These are phyloP conservation scores for Hyles lineata DNA, from an alignment of 2,888 invertebrate species.

Conservation along the genomic window DNA sequence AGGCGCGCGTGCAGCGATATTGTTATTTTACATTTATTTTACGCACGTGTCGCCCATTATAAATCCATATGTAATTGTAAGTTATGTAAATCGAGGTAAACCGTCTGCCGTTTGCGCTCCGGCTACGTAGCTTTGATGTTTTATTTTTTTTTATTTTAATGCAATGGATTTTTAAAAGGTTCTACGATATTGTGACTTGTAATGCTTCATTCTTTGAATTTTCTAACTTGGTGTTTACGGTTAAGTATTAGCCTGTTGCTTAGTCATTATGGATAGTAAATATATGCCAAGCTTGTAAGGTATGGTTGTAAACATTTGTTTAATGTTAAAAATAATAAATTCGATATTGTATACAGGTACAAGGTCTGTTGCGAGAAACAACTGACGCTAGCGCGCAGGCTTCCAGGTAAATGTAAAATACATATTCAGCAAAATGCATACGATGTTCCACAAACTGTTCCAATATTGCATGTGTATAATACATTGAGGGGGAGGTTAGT, in stretches of 20 bases:
- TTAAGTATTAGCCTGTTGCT: not conserved
- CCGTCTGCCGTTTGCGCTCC: constrained; percentile 26
- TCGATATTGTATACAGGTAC: too few species aligned
- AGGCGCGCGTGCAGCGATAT: constrained; percentile 46
- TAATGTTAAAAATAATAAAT: too few species aligned
- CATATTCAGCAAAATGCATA: too few species aligned
- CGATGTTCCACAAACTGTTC: too few species aligned
- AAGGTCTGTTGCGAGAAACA: too few species aligned
- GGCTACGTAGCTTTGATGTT: constrained; percentile 22
- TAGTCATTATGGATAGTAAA: too few species aligned
- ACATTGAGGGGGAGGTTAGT: too few species aligned
- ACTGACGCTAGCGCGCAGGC: too few species aligned
- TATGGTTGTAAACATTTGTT: too few species aligned
- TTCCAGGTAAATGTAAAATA: too few species aligned
- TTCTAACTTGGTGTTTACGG: not conserved
- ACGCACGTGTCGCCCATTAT: constrained; percentile 62
- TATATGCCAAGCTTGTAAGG: too few species aligned
- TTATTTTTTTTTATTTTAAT: constrained; percentile 5
- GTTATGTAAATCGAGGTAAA: constrained; percentile 59
- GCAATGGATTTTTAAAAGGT: not conserved
- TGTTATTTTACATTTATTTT: constrained; percentile 62
- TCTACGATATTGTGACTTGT: not conserved
- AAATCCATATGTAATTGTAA: constrained; percentile 67
- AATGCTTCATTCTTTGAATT: not conserved
- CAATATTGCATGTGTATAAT: too few species aligned